Percentiles rank a stretch among this genome's conserved stretches.
Evolutionary conservation across 2,797 vertebrate species (phyloP).

Genomic region (Pipistrellus kuhlii): DNA sequence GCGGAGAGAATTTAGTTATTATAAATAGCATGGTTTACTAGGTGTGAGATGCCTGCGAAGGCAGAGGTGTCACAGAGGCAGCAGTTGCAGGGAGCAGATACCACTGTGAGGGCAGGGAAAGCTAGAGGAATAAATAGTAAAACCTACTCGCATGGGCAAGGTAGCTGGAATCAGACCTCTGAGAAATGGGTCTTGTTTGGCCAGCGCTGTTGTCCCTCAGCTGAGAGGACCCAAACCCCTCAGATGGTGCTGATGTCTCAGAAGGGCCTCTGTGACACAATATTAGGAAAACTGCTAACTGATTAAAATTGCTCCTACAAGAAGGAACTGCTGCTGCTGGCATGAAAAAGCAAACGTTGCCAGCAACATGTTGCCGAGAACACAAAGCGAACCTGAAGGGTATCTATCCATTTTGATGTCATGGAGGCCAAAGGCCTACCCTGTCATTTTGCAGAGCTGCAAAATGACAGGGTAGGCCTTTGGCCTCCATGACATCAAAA

Average conservation of each 20-base stretch:
- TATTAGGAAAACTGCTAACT: conserved; percentile 15
- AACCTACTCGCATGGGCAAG: not conserved
- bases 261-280: not conserved
- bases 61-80: not conserved
- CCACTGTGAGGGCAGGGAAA: not conserved
- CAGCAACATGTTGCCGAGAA: not conserved
- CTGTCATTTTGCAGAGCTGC: too few species aligned
- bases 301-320: not conserved
- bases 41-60: not conserved
- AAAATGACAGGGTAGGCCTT: not conserved
- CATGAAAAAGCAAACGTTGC: not conserved
- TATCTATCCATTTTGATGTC: too few species aligned
- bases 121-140: not conserved
- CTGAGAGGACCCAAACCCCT: not conserved
- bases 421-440: too few species aligned
- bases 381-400: not conserved
- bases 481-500: not conserved
- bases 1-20: not conserved
- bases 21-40: not conserved
- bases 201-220: not conserved
- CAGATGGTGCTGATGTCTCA: not conserved
- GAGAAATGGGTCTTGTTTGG: not conserved
- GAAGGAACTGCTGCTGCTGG: not conserved
- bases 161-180: not conserved
- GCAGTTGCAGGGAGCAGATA: not conserved